These are phyloP conservation scores for Porites evermanni DNA, from an alignment of 92 coral and sea anemone genomes.

Conservation along the genomic window DNA sequence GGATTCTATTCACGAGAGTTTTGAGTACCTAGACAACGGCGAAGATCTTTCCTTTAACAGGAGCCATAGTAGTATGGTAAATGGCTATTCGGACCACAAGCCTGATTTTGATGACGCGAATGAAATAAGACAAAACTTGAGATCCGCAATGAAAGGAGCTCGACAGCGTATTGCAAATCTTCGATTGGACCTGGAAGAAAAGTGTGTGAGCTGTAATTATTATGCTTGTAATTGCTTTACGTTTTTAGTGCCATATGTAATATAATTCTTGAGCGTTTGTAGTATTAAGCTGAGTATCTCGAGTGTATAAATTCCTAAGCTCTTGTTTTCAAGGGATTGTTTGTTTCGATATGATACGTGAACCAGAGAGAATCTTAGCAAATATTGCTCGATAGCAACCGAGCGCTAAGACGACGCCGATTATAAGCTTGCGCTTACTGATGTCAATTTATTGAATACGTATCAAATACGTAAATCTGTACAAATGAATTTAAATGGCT, in stretches of 20 bases:
- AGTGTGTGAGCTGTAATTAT: constrained; percentile 45
- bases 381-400: constrained; percentile 25
- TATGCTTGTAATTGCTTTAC: neutral
- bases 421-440: too few species aligned
- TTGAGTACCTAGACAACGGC: constrained; percentile 69
- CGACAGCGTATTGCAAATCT: constrained; percentile 83
- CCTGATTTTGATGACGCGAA: constrained; percentile 75
- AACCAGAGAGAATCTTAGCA: neutral
- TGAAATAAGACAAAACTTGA: constrained; percentile 89
- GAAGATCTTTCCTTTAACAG: constrained; percentile 48
- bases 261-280: neutral
- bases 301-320: neutral
- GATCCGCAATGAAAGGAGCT: constrained; percentile 94
- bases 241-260: too few species aligned
- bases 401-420: constrained; percentile 6
- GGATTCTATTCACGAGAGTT: constrained; percentile 95
- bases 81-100: constrained; percentile 54
- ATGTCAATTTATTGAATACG: too few species aligned
- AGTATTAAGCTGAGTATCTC: neutral
- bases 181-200: constrained; percentile 93
- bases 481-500: neutral
- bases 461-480: too few species aligned
- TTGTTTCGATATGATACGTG: constrained; percentile 1
- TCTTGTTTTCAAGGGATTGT: neutral
- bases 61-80: constrained; percentile 48